These are phyloP conservation scores for Athalia rosae DNA, from an alignment of 2,888 invertebrate genomes.

Conservation along the genomic window DNA sequence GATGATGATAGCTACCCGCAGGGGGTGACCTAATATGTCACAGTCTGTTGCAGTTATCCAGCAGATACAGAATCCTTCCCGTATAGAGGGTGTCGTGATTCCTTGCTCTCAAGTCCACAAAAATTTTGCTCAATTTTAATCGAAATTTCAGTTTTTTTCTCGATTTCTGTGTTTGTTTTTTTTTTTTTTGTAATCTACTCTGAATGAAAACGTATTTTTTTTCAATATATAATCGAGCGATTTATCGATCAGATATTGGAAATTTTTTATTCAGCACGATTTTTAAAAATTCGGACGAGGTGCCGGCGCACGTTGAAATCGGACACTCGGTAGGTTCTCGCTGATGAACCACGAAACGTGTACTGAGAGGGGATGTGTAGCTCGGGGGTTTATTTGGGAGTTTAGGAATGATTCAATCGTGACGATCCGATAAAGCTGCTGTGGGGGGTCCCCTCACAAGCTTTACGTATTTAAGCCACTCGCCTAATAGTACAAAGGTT, in stretches of 20 bases:
- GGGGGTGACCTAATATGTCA: conserved; percentile 73
- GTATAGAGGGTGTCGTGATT: not conserved
- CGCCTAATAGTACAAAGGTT: too few relatives aligned
- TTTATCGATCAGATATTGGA: too few relatives aligned
- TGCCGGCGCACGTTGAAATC: not conserved
- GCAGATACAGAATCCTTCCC: conserved; percentile 47
- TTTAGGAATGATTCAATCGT: conserved; percentile 72
- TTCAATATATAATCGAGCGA: too few relatives aligned
- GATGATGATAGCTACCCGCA: conserved; percentile 57
- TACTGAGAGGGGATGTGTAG: conserved; percentile 50
- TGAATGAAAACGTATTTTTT: too few relatives aligned
- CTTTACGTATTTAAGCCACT: not conserved
- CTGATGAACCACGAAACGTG: not conserved
- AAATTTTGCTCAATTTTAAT: not conserved
- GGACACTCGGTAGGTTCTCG: not conserved
- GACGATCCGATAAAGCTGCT: conserved; percentile 66
- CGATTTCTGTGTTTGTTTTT: too few relatives aligned
- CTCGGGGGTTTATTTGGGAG: conserved; percentile 60
- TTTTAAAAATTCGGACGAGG: too few relatives aligned
- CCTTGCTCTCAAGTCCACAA: not conserved
- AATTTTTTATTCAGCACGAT: too few relatives aligned
- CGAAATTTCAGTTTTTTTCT: too few relatives aligned
- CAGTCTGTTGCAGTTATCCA: conserved; percentile 72
- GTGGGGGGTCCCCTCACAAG: conserved; percentile 32
- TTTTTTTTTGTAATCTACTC: too few relatives aligned